These are phyloP conservation scores for Lithophane semibrunnea DNA, from an alignment of 2,888 invertebrate genomes.

Conservation along the genomic window DNA sequence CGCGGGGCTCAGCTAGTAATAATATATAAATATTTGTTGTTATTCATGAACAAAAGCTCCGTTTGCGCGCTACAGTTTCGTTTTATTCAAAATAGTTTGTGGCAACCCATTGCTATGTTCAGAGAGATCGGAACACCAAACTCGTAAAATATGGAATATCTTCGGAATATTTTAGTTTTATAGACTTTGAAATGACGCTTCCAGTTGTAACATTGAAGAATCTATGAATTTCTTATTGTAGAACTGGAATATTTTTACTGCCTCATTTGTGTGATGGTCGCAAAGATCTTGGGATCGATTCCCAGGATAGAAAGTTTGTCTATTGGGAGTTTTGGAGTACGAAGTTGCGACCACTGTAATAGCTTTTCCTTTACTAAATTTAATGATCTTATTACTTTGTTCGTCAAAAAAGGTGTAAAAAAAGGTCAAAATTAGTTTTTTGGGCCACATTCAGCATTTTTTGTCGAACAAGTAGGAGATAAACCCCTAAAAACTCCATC, in stretches of 20 bases:
- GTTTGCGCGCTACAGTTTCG: constrained; percentile 20
- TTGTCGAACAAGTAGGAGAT: background rate
- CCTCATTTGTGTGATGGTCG: background rate
- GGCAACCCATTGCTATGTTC: constrained; percentile 53
- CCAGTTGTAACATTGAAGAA: constrained; percentile 34
- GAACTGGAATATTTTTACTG: constrained; percentile 16
- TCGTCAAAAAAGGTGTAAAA: background rate
- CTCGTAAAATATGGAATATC: constrained; percentile 60
- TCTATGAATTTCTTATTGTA: constrained; percentile 41
- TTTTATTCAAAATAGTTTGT: constrained; percentile 58
- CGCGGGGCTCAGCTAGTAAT: no score
- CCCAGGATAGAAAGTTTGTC: background rate
- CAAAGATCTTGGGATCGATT: constrained; percentile 8
- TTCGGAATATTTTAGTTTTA: constrained; percentile 52
- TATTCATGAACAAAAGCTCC: constrained; percentile 28
- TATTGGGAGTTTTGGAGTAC: background rate
- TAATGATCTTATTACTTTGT: background rate
- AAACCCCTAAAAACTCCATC: background rate
- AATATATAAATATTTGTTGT: constrained; percentile 8
- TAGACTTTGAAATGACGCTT: constrained; percentile 47
- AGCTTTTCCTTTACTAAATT: background rate
- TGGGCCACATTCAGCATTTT: background rate
- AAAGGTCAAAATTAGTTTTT: background rate
- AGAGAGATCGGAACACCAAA: constrained; percentile 40
- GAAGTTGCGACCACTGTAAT: background rate